Percentiles rank a stretch among this genome's conserved stretches.
These are phyloP conservation scores for Hippocampus mohnikei DNA, from an alignment of 2,113 vertebrate genomes.

Conservation along the genomic window DNA sequence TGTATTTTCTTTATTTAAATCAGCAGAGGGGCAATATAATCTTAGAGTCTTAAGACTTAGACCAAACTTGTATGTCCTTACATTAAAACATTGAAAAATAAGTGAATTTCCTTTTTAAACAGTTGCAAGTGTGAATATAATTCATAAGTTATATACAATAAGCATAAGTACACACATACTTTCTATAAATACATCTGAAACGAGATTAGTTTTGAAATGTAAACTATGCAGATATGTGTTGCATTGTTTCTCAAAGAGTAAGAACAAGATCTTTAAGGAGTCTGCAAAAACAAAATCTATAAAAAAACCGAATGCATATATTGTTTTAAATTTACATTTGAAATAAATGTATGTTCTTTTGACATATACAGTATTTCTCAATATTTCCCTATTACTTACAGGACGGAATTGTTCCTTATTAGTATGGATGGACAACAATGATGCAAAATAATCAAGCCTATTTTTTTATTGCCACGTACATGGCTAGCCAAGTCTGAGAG, in stretches of 20 bases:
- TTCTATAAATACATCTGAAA: constrained; percentile 6
- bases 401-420: background rate
- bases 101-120: too few species aligned
- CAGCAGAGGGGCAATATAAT: background rate
- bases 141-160: constrained; percentile 13
- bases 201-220: constrained; percentile 6
- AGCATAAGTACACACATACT: background rate
- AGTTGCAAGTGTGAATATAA: constrained; percentile 4
- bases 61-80: background rate
- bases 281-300: background rate
- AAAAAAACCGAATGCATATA: background rate
- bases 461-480: background rate
- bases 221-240: background rate
- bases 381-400: background rate
- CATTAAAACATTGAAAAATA: background rate
- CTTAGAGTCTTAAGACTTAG: too few species aligned
- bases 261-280: background rate
- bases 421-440: background rate
- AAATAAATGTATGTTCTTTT: background rate
- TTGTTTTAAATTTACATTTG: background rate
- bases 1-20: background rate
- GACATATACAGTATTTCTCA: background rate
- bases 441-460: background rate
- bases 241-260: background rate
- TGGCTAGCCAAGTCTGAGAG: background rate